Conservation (phyloP, 2,888 invertebrate species). For the Rutpela maculata region DNA sequence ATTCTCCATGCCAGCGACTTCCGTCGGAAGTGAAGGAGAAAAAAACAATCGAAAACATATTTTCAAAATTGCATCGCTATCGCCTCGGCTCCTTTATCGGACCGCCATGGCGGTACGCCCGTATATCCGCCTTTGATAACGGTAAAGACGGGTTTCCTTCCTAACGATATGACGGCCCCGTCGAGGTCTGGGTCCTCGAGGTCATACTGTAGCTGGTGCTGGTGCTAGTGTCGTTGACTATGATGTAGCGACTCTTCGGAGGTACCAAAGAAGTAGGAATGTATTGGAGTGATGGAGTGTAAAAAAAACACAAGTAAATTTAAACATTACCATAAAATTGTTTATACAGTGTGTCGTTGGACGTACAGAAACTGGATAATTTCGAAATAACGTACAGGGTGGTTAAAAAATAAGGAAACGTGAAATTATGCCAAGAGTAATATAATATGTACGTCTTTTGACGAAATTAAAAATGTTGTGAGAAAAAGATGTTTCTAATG, state of each 20-base stretch:
- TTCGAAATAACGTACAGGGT: too few relatives aligned
- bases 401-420: too few relatives aligned
- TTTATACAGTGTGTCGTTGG: too few relatives aligned
- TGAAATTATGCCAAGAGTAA: too few relatives aligned
- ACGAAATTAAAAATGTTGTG: too few relatives aligned
- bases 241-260: constrained; percentile 50
- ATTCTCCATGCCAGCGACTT: constrained; percentile 1
- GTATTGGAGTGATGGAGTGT: not conserved
- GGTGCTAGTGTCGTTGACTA: constrained; percentile 56
- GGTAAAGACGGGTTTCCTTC: constrained; percentile 62
- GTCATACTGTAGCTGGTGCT: constrained; percentile 46
- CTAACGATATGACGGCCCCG: constrained; percentile 52
- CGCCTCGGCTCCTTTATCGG: constrained; percentile 16
- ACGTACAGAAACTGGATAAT: too few relatives aligned
- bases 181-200: constrained; percentile 53
- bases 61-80: constrained; percentile 28
- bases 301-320: too few relatives aligned
- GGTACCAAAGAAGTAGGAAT: constrained; percentile 15
- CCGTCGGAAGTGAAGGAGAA: constrained; percentile 19
- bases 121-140: constrained; percentile 59
- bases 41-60: constrained; percentile 14
- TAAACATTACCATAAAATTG: too few relatives aligned
- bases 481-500: too few relatives aligned
- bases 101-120: constrained; percentile 33
- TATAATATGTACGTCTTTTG: too few relatives aligned